Conservation (phyloP, 2,797 vertebrate species). For the Danio kyathit region DNA sequence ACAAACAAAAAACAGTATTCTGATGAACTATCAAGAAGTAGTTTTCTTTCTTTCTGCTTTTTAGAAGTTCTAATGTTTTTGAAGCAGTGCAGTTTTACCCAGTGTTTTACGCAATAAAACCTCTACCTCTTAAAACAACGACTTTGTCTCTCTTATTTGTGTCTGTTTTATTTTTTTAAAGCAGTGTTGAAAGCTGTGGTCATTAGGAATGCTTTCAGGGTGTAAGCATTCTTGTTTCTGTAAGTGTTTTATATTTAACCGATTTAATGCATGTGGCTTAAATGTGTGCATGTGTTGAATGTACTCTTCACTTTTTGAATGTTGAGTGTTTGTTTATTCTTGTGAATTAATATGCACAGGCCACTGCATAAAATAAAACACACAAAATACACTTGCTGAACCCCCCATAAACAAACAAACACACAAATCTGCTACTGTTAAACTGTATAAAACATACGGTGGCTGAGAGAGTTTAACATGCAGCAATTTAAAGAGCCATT, state of each 20-base stretch:
- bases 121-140: constrained; percentile 85
- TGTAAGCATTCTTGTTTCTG: background rate
- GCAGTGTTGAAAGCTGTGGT: background rate
- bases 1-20: constrained; percentile 78
- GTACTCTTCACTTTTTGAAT: background rate
- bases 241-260: background rate
- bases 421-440: background rate
- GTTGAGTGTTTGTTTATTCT: constrained; percentile 5
- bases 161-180: background rate
- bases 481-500: too few relatives aligned
- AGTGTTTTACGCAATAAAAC: constrained; percentile 92
- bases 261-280: background rate
- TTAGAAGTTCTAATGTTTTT: constrained; percentile 88
- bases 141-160: constrained; percentile 42
- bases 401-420: background rate
- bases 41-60: constrained; percentile 87
- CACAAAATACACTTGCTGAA: background rate
- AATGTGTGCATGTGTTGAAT: constrained; percentile 27
- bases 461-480: too few relatives aligned
- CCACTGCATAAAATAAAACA: constrained; percentile 11
- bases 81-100: constrained; percentile 86
- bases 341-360: background rate
- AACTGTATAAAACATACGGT: too few relatives aligned
- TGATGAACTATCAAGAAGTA: constrained; percentile 87
- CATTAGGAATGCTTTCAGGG: background rate